Percentiles rank a stretch among this genome's conserved stretches.
phyloP scores from a whole-genome alignment of 2,888 invertebrate genomes.

The Lepetodrilus schrolli region DNA sequence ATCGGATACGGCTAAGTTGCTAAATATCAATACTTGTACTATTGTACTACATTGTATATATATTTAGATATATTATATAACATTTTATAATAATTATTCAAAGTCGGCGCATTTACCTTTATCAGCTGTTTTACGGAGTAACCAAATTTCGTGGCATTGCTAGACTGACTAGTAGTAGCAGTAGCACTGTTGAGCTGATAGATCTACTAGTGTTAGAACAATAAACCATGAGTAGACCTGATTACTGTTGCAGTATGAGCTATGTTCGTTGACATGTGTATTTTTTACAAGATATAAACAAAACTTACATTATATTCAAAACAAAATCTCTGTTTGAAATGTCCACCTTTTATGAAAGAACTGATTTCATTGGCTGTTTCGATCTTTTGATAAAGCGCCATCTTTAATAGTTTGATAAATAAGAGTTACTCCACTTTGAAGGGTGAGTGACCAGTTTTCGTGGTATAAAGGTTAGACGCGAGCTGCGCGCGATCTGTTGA shows the following conservation, averaged over 20 bases:
- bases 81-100: no score
- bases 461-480: no score
- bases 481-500: no score
- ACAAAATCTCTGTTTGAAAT: slow-evolving; percentile 16
- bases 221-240: not conserved
- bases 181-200: no score
- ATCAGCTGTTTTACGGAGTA: no score
- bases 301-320: not conserved
- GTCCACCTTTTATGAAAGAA: slow-evolving; percentile 5
- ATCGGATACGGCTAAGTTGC: no score
- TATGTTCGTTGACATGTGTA: not conserved
- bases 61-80: no score
- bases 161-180: not conserved
- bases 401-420: not conserved
- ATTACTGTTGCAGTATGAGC: not conserved
- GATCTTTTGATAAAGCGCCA: not conserved
- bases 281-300: not conserved
- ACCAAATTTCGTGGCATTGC: not conserved
- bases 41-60: no score
- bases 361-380: not conserved
- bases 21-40: no score
- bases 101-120: no score
- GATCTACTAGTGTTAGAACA: not conserved
- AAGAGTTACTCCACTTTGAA: slow-evolving; percentile 10
- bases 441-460: no score